Evolutionary conservation across 2,888 invertebrate genomes (phyloP).

Genomic region (Hemicrepidius hirtus): DNA sequence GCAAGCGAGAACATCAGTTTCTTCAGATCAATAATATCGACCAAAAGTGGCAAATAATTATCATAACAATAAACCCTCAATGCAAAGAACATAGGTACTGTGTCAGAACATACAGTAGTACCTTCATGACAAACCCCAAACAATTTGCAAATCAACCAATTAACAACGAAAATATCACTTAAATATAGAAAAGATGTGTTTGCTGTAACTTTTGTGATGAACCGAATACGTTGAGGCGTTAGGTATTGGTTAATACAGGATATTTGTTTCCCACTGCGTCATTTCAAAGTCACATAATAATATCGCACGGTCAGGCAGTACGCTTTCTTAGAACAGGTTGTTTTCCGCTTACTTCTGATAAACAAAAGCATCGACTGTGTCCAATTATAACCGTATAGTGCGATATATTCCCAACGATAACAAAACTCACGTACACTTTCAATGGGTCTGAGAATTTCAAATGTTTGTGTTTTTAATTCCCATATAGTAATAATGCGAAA

Average conservation of each 20-base stretch:
- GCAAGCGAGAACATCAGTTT: too few species aligned
- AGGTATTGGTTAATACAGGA: background rate
- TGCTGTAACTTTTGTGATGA: too few species aligned
- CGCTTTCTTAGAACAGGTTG: conserved; percentile 48
- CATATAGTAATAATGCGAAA: conserved; percentile 19
- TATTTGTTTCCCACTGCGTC: conserved; percentile 18
- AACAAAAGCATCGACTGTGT: conserved; percentile 53
- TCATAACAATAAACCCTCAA: too few species aligned
- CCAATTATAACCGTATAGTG: conserved; percentile 52
- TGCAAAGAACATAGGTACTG: too few species aligned
- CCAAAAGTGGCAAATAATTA: too few species aligned
- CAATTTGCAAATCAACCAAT: too few species aligned
- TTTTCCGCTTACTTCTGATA: conserved; percentile 49
- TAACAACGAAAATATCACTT: too few species aligned
- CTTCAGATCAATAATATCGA: too few species aligned
- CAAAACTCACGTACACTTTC: conserved; percentile 47
- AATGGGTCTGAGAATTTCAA: conserved; percentile 46
- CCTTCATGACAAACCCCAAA: too few species aligned
- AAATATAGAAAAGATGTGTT: too few species aligned
- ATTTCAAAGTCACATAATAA: conserved; percentile 36
- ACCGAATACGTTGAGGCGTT: too few species aligned
- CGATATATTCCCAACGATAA: conserved; percentile 52
- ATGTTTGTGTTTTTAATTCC: conserved; percentile 37
- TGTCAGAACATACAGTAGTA: too few species aligned
- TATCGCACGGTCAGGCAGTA: conserved; percentile 42